Base-by-base conservation (phyloP, 2,888 invertebrate genomes). In the Drosophila niveifrons region DNA sequence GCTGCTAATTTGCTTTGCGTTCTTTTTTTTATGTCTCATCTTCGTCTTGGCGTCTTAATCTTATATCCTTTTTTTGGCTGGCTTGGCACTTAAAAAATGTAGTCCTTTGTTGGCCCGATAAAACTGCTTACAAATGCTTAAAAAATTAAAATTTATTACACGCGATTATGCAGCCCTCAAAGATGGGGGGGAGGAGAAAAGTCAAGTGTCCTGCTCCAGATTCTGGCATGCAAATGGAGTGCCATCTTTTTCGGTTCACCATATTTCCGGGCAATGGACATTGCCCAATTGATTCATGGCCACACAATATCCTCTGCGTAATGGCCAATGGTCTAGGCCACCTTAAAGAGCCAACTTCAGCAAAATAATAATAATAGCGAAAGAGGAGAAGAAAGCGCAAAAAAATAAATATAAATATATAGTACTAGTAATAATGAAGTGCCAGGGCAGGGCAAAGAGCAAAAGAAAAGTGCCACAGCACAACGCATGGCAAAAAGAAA, bases 101-200 rank as follows among this genome's bases (percentile, higher is more conserved):
- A 72, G 82, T 68, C 75, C 81, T 88, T 84, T 89, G 88, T 87
- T 89, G 88, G 71, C 66, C 66, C 65, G 81, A 89, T 90, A 89
- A 90, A 90, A 83, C 65, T 84, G 85, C 78, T 89, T 89, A 90
- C 88, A 88, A 90, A 90, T 90, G 90, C 81, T 90, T 88, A 84
- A 85, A 88, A 90, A 88, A 80, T 88, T 88, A 80, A 88, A 90
- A 90, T 90, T 90, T 90, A 90, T 89, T 89, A 90, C 89, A 90
- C 47, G 77, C 80, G 90, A 90, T 89, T 89, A 89, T 55, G 83
- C 39, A 51, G 52, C 44, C 50, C 44, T 18, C 13, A 36, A 31
- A 2, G 31, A 3, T 8, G 31, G 31, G 2, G 31, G 31, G 29
- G 29, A 29, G 34, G 28, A 10, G 52, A 36, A 43, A 43, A 47